Evolutionary conservation across 2,113 vertebrate species (phyloP).

Genomic region (Pelvicachromis taeniatus): DNA sequence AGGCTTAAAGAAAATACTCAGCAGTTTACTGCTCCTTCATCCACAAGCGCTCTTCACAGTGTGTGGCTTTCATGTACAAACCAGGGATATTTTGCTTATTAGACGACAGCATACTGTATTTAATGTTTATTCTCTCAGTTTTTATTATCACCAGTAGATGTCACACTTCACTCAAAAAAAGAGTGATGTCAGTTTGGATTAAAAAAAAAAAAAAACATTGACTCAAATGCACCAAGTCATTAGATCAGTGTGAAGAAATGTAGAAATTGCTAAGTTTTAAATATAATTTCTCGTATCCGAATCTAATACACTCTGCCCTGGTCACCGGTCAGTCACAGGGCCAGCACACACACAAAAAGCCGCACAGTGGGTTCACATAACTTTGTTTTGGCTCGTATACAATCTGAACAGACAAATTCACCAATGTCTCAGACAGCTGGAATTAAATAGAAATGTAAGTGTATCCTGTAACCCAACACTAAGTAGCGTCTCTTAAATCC

Average conservation of each 20-base stretch:
- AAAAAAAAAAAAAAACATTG: too few relatives aligned
- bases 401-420: neutral
- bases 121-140: neutral
- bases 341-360: neutral
- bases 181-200: neutral
- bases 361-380: neutral
- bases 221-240: neutral
- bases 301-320: neutral
- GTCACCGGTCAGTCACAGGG: neutral
- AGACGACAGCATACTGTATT: neutral
- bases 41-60: neutral
- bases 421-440: neutral
- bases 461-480: neutral
- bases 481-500: neutral
- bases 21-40: neutral
- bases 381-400: neutral
- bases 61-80: neutral
- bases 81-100: neutral
- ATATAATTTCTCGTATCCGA: neutral
- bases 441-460: neutral
- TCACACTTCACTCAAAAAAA: neutral
- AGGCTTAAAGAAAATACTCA: neutral
- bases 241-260: neutral
- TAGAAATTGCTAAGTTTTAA: neutral
- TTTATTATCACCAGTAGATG: slow-evolving; percentile 10